Conservation (phyloP, 2,113 vertebrate species). For the Vulpes vulpes region DNA sequence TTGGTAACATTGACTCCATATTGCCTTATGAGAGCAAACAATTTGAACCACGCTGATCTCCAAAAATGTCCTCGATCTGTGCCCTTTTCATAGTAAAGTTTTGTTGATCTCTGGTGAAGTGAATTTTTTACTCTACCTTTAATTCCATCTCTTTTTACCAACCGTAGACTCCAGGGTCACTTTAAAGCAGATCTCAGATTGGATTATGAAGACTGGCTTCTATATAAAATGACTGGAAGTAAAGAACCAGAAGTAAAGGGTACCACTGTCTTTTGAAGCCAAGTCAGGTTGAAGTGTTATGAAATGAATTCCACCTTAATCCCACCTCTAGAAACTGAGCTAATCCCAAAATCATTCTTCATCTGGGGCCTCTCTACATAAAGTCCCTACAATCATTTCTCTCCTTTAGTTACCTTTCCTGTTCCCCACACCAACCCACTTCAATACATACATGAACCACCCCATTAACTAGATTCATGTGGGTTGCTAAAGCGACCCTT, state of each 20-base stretch:
- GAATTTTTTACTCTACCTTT: background rate
- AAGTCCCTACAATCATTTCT: background rate
- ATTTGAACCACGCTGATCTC: background rate
- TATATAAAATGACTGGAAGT: background rate
- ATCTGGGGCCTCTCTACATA: background rate
- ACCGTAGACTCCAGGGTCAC: background rate
- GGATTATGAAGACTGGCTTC: background rate
- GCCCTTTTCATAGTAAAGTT: background rate
- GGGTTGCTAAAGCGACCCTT: background rate
- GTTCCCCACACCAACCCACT: background rate
- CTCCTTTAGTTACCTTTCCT: background rate
- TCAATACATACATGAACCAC: background rate
- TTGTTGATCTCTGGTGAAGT: slow-evolving; percentile 23
- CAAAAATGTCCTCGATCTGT: background rate
- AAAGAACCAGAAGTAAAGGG: background rate
- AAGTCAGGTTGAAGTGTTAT: background rate
- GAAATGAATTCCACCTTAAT: slow-evolving; percentile 14
- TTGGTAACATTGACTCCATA: background rate
- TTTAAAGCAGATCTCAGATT: background rate
- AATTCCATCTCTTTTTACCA: slow-evolving; percentile 21
- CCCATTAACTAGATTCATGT: background rate
- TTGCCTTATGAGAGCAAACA: background rate
- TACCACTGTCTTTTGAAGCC: background rate
- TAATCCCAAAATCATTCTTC: background rate
- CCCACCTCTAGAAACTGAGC: background rate